Conservation (phyloP, 1,140 invertebrate species). For the Hyposmocoma kahamanoa region DNA sequence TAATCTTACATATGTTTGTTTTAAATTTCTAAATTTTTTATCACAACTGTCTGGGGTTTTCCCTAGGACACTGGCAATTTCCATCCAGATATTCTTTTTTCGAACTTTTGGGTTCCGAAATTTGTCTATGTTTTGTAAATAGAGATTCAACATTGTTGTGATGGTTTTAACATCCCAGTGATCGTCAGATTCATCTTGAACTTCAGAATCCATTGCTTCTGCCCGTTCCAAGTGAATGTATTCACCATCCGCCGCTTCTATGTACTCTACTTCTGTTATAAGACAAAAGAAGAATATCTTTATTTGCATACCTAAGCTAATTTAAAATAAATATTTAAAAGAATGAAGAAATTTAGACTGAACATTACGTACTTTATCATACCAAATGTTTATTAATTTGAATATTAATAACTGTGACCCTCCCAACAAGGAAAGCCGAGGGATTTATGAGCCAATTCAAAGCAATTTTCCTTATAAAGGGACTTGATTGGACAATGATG, state of each 20-base stretch:
- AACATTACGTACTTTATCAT: no score
- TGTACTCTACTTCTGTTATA: conserved; percentile 47
- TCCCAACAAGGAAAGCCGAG: no score
- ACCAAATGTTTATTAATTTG: no score
- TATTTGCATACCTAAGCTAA: no score
- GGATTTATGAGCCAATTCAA: no score
- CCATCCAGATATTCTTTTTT: conserved; percentile 63
- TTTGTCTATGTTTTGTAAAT: conserved; percentile 56
- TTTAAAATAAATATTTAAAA: no score
- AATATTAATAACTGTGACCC: no score
- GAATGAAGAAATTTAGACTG: no score
- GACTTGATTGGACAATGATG: no score
- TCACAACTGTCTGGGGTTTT: conserved; percentile 58
- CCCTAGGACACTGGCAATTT: conserved; percentile 44
- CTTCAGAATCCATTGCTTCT: conserved; percentile 25
- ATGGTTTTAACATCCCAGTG: conserved; percentile 56
- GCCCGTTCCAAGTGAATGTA: conserved; percentile 43
- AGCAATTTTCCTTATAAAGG: no score
- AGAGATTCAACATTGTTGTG: conserved; percentile 40
- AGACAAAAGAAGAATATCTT: no score
- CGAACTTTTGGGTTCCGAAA: conserved; percentile 62
- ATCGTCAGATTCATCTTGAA: conserved; percentile 45
- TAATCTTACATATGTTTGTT: conserved; percentile 57
- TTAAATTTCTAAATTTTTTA: conserved; percentile 64
- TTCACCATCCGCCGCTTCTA: conserved; percentile 32